Conservation (phyloP, 2,888 invertebrate species). For the Clitarchus hookeri region DNA sequence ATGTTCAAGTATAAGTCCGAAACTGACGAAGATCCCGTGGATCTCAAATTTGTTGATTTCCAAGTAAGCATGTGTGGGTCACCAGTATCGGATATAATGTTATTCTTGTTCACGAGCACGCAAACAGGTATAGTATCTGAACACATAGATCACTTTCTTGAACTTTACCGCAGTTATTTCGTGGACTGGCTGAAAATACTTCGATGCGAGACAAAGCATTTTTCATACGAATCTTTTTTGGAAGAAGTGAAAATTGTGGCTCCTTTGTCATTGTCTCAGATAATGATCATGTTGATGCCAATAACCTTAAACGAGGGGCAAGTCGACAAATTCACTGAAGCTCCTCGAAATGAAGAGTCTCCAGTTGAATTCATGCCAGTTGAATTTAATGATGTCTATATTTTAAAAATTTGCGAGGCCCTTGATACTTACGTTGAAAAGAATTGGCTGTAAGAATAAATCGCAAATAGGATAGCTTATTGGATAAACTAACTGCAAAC, state of each 20-base stretch:
- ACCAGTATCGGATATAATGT: conserved; percentile 60
- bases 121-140: conserved; percentile 54
- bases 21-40: conserved; percentile 49
- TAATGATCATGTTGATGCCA: conserved; percentile 46
- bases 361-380: background rate
- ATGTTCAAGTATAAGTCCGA: conserved; percentile 57
- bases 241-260: conserved; percentile 55
- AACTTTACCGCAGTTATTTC: conserved; percentile 59
- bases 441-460: background rate
- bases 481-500: too few species aligned
- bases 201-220: conserved; percentile 51
- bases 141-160: conserved; percentile 58
- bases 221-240: conserved; percentile 54
- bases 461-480: too few species aligned
- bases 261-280: conserved; percentile 57
- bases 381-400: background rate
- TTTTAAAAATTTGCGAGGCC: background rate
- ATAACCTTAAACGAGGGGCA: background rate
- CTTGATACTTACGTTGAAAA: background rate
- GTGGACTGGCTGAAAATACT: conserved; percentile 54
- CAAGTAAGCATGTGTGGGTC: conserved; percentile 62
- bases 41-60: conserved; percentile 64
- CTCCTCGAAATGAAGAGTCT: background rate
- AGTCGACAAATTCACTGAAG: background rate
- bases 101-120: conserved; percentile 62